These are phyloP conservation scores for Melanotaenia pygmaea DNA, from an alignment of 2,797 vertebrate species.

Conservation along the genomic window DNA sequence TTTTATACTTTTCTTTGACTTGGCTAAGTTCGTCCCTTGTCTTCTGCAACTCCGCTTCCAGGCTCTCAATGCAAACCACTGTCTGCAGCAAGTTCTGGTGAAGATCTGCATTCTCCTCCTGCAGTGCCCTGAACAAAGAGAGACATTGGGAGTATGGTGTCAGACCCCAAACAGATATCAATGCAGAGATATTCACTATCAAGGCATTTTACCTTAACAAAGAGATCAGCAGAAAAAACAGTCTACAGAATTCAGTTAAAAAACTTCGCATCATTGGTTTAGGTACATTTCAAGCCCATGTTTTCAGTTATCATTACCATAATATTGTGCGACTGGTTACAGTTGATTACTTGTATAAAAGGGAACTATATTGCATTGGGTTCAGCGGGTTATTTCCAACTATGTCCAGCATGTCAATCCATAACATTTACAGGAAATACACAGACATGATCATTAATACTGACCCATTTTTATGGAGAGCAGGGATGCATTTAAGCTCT, in stretches of 20 bases:
- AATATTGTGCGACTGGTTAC: too few species aligned
- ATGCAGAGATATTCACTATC: not conserved
- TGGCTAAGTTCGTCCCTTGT: conserved; percentile 78
- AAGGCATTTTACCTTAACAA: not conserved
- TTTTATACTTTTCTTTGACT: conserved; percentile 82
- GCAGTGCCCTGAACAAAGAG: conserved; percentile 71
- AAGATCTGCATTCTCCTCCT: conserved; percentile 81
- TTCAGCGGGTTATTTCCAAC: too few species aligned
- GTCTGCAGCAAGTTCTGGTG: conserved; percentile 83
- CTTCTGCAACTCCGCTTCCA: conserved; percentile 80
- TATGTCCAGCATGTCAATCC: not conserved
- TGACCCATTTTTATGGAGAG: not conserved
- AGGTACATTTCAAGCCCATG: not conserved
- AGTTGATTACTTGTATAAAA: too few species aligned
- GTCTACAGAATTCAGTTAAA: not conserved
- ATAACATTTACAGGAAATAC: too few species aligned
- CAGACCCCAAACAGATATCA: not conserved
- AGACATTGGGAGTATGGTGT: conserved; percentile 23
- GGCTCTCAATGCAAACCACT: conserved; percentile 82
- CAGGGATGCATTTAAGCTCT: not conserved
- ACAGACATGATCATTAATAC: not conserved
- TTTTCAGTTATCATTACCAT: not conserved
- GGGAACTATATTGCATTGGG: too few species aligned
- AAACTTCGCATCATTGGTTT: not conserved
- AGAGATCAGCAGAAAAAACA: not conserved